phyloP scores from a whole-genome alignment of 2,888 invertebrate genomes.

The Gasteruption jaculator region DNA sequence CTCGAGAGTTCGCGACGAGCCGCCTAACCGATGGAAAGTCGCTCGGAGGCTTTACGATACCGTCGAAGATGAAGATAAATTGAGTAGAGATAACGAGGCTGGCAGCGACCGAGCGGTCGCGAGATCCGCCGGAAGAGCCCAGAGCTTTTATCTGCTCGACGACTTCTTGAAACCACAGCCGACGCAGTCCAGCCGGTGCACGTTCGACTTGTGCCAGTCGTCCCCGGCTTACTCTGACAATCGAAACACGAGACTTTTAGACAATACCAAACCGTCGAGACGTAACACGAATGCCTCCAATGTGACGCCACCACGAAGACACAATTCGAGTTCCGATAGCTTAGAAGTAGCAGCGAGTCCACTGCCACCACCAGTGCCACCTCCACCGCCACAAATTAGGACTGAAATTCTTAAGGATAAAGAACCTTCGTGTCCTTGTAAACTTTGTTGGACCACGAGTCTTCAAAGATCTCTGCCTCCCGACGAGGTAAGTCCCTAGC shows the following conservation, averaged over 20 bases:
- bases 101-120: conserved; percentile 29
- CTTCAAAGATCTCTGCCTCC: conserved; percentile 45
- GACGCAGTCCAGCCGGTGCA: conserved; percentile 30
- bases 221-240: conserved; percentile 33
- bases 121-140: conserved; percentile 45
- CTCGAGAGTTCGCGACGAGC: conserved; percentile 32
- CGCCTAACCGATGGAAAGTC: conserved; percentile 38
- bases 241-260: no score
- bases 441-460: conserved; percentile 45
- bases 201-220: conserved; percentile 45
- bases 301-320: conserved; percentile 46
- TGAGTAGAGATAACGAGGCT: conserved; percentile 12
- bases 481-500: conserved; percentile 45
- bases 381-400: conserved; percentile 48
- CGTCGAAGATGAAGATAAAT: conserved; percentile 24
- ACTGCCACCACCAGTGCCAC: conserved; percentile 53
- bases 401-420: conserved; percentile 37
- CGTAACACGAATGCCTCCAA: conserved; percentile 33
- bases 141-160: conserved; percentile 54
- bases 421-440: conserved; percentile 46
- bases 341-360: conserved; percentile 49
- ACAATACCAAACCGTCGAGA: conserved; percentile 13
- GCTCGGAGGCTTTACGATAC: conserved; percentile 37
- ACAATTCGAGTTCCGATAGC: conserved; percentile 49
- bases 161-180: conserved; percentile 51